Conservation (phyloP, 2,797 vertebrate species). For the Pelobates cultripes region DNA sequence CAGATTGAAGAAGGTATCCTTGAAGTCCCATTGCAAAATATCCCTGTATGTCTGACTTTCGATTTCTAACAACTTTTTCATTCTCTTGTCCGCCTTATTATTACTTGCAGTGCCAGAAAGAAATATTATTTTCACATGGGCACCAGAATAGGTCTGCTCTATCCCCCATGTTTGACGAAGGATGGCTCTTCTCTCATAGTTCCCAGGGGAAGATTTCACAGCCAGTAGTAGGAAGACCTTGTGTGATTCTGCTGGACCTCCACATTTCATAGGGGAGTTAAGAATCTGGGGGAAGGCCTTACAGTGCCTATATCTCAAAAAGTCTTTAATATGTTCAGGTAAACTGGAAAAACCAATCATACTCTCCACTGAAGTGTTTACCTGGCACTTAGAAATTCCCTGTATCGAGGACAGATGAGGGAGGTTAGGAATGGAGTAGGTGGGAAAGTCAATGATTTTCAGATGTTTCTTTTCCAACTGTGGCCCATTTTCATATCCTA, state of each 20-base stretch:
- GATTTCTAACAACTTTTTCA: slow-evolving; percentile 71
- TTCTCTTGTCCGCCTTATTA: slow-evolving; percentile 60
- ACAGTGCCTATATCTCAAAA: slow-evolving; percentile 79
- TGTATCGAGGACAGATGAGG: rapidly evolving
- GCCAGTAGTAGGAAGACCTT: slow-evolving; percentile 79
- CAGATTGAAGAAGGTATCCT: slow-evolving; percentile 85
- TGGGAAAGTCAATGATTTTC: background rate
- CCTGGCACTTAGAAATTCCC: slow-evolving; percentile 54
- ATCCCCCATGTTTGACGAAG: slow-evolving; percentile 84
- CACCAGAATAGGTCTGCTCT: slow-evolving; percentile 67
- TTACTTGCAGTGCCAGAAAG: slow-evolving; percentile 63
- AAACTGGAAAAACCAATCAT: slow-evolving; percentile 67
- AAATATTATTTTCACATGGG: slow-evolving; percentile 74
- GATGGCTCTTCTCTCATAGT: slow-evolving; percentile 79
- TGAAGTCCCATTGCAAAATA: slow-evolving; percentile 84
- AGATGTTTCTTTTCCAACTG: background rate
- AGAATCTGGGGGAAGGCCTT: slow-evolving; percentile 72
- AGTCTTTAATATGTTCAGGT: slow-evolving; percentile 68
- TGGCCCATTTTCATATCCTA: rapidly evolving
- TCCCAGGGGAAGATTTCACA: slow-evolving; percentile 78
- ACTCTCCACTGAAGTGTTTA: slow-evolving; percentile 60
- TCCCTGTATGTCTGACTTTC: slow-evolving; percentile 74
- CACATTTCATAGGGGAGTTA: slow-evolving; percentile 73
- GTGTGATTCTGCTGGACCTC: slow-evolving; percentile 59
- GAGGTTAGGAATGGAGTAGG: rapidly evolving